A percentile compares a stretch with the other conserved stretches of the same genome.
Evolutionary conservation across 2,113 vertebrate genomes (phyloP).

Genomic region (Etia nguti): DNA sequence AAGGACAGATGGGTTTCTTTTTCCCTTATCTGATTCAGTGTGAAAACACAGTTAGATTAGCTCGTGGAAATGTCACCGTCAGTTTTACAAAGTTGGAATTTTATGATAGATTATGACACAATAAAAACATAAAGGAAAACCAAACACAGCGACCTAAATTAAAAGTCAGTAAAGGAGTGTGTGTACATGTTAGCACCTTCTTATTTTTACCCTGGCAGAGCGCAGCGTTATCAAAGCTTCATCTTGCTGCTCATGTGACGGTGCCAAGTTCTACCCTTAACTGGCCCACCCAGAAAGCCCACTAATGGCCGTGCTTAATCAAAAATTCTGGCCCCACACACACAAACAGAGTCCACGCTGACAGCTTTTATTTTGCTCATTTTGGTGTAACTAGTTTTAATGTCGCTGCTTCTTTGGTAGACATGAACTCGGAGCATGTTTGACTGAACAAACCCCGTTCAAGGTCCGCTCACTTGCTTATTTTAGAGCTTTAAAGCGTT

Average conservation of each 20-base stretch:
- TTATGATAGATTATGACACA: neutral
- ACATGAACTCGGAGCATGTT: neutral
- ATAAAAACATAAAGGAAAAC: neutral
- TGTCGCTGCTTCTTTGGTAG: neutral
- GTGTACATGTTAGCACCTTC: neutral
- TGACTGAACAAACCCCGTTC: neutral
- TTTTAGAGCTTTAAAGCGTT: neutral
- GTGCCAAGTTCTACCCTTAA: conserved; percentile 39
- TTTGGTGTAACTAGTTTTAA: neutral
- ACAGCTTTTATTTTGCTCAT: neutral
- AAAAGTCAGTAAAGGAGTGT: conserved; percentile 1
- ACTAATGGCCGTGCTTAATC: neutral
- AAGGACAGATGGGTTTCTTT: fast-evolving
- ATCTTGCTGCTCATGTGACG: conserved; percentile 4
- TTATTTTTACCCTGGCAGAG: neutral
- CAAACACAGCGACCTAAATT: neutral
- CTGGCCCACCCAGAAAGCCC: conserved; percentile 37
- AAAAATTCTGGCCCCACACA: neutral
- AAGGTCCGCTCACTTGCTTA: neutral
- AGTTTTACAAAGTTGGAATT: neutral
- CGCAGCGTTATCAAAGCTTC: conserved; percentile 15
- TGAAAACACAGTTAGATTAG: neutral
- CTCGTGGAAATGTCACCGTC: neutral
- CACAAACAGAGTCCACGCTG: neutral
- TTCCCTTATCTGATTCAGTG: neutral